These are phyloP conservation scores for Myopa tessellatipennis DNA, from an alignment of 2,888 invertebrate genomes.

Conservation along the genomic window DNA sequence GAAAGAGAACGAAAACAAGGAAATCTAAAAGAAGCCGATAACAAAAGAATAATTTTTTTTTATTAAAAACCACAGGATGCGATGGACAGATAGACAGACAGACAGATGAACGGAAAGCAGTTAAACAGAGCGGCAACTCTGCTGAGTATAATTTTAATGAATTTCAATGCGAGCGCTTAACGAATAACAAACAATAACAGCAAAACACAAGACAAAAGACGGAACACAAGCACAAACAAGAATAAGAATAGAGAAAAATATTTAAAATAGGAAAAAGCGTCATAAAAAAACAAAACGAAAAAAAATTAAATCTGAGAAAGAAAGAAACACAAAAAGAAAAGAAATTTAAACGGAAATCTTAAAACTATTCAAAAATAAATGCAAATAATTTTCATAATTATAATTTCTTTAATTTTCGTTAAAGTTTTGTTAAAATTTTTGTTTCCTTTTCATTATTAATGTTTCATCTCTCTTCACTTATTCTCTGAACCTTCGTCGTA, in stretches of 20 bases:
- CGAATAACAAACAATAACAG: constrained; percentile 1
- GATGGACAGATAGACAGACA: neutral
- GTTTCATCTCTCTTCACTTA: neutral
- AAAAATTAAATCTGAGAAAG: no score
- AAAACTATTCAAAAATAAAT: neutral
- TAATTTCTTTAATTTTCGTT: no score
- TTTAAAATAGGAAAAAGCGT: neutral
- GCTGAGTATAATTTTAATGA: constrained; percentile 35
- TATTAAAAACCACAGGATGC: constrained; percentile 34
- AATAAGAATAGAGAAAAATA: neutral
- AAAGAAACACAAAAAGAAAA: no score
- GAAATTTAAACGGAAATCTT: neutral
- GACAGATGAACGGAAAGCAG: neutral
- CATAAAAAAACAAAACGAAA: neutral
- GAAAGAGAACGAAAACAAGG: no score
- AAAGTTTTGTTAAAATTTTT: neutral
- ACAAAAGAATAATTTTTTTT: constrained; percentile 17
- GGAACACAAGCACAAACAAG: neutral
- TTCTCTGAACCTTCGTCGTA: neutral
- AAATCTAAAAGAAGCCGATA: no score
- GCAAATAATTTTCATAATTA: neutral
- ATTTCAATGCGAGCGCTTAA: constrained; percentile 14
- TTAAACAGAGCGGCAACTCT: constrained; percentile 14
- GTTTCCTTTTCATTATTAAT: neutral
- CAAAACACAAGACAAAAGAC: neutral